Percentiles rank a stretch among this genome's conserved stretches.
Evolutionary conservation across 2,797 vertebrate genomes (phyloP).

Genomic region (Hyperoplus lanceolatus): DNA sequence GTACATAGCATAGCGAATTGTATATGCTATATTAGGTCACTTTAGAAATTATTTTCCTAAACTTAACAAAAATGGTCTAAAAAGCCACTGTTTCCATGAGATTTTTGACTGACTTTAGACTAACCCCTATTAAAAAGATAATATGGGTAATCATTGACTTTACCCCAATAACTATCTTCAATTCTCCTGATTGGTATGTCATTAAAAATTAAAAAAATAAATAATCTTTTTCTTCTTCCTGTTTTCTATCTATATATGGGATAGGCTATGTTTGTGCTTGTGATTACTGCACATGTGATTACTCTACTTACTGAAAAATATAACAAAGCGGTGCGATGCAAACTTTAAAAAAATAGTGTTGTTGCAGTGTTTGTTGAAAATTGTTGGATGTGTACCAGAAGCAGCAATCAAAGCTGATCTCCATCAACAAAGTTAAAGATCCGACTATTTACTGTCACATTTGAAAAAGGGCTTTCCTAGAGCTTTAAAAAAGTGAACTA

Average conservation of each 20-base stretch:
- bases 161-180: not conserved
- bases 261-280: not conserved
- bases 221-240: not conserved
- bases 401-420: not conserved
- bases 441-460: not conserved
- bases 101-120: not conserved
- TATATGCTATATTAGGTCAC: conserved; percentile 37
- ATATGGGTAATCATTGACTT: not conserved
- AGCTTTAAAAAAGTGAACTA: not conserved
- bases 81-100: not conserved
- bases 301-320: too few relatives aligned
- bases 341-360: not conserved
- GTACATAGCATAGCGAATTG: conserved; percentile 35
- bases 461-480: not conserved
- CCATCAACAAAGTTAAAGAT: not conserved
- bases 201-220: too few relatives aligned
- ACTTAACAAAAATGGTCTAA: not conserved
- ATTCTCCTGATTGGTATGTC: not conserved
- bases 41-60: conserved; percentile 24
- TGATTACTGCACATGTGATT: not conserved
- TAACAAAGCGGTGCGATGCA: not conserved
- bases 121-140: not conserved
- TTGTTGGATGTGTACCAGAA: not conserved
- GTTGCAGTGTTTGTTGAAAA: not conserved
- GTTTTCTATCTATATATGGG: not conserved